Percentiles rank a stretch among this genome's conserved stretches.
These are phyloP conservation scores for Tuta absoluta DNA, from an alignment of 2,888 invertebrate species.

Conservation along the genomic window DNA sequence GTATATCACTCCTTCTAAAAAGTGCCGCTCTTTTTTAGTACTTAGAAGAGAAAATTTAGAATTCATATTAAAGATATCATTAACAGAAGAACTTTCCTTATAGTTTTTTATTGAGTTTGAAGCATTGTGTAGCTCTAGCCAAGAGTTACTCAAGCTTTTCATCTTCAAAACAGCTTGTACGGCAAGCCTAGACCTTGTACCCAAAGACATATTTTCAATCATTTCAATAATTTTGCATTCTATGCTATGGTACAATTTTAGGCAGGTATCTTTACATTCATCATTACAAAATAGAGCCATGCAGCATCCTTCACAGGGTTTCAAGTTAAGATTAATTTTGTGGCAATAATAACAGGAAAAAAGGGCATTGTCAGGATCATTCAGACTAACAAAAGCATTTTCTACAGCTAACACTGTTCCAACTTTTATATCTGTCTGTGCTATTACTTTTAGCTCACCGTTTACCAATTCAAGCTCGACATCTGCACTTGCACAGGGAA, in stretches of 20 bases:
- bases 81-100: slow-evolving; percentile 31
- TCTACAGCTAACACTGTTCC: slow-evolving; percentile 44
- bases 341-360: slow-evolving; percentile 43
- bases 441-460: slow-evolving; percentile 39
- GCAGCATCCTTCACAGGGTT: slow-evolving; percentile 43
- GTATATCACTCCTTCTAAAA: slow-evolving; percentile 38
- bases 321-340: slow-evolving; percentile 38
- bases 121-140: slow-evolving; percentile 38
- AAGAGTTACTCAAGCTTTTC: slow-evolving; percentile 32
- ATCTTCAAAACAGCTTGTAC: slow-evolving; percentile 41
- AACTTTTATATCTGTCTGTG: slow-evolving; percentile 40
- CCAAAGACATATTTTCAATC: slow-evolving; percentile 24
- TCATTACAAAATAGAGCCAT: slow-evolving; percentile 42
- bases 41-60: slow-evolving; percentile 37
- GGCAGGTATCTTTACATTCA: slow-evolving; percentile 36
- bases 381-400: slow-evolving; percentile 36
- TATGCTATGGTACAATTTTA: slow-evolving; percentile 38
- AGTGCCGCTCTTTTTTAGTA: slow-evolving; percentile 34
- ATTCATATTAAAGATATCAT: slow-evolving; percentile 36
- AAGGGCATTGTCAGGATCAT: slow-evolving; percentile 19
- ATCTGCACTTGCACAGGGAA: slow-evolving; percentile 39
- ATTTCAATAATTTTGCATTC: slow-evolving; percentile 40
- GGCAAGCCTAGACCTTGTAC: slow-evolving; percentile 25
- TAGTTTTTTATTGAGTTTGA: slow-evolving; percentile 35
- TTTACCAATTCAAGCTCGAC: slow-evolving; percentile 35